Evolutionary conservation across 2,113 vertebrate genomes (phyloP).

Genomic region (Podocnemis expansa): DNA sequence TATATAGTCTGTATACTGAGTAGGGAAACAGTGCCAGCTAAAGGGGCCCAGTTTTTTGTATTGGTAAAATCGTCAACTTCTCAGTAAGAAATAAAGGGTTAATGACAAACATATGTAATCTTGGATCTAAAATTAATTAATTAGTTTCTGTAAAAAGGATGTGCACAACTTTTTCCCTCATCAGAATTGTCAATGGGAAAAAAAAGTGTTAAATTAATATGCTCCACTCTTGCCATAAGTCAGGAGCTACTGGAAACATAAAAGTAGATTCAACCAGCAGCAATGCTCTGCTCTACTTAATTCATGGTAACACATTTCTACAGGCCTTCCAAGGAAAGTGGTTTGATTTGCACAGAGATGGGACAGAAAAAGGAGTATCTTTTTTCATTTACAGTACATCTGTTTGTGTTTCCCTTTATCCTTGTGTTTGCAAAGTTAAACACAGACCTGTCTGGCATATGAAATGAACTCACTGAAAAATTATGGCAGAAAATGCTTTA

Average conservation of each 20-base stretch:
- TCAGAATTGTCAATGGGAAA: constrained; percentile 25
- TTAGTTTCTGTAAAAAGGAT: constrained; percentile 44
- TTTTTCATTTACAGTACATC: constrained; percentile 39
- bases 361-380: constrained; percentile 23
- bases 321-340: constrained; percentile 46
- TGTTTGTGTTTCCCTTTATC: constrained; percentile 18
- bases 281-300: constrained; percentile 65
- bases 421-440: constrained; percentile 39
- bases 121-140: constrained; percentile 35
- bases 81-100: constrained; percentile 1
- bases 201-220: constrained; percentile 53
- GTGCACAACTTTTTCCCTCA: constrained; percentile 41
- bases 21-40: neutral
- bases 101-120: constrained; percentile 30
- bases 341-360: constrained; percentile 53
- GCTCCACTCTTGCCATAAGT: constrained; percentile 54
- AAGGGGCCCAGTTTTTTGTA: neutral
- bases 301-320: constrained; percentile 53
- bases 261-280: constrained; percentile 65
- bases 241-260: constrained; percentile 66
- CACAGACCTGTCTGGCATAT: constrained; percentile 13
- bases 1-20: neutral
- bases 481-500: neutral
- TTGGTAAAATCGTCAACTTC: neutral
- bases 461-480: constrained; percentile 23